Base-by-base conservation (phyloP, 2,888 invertebrate genomes). In the Parelbella ahira region DNA sequence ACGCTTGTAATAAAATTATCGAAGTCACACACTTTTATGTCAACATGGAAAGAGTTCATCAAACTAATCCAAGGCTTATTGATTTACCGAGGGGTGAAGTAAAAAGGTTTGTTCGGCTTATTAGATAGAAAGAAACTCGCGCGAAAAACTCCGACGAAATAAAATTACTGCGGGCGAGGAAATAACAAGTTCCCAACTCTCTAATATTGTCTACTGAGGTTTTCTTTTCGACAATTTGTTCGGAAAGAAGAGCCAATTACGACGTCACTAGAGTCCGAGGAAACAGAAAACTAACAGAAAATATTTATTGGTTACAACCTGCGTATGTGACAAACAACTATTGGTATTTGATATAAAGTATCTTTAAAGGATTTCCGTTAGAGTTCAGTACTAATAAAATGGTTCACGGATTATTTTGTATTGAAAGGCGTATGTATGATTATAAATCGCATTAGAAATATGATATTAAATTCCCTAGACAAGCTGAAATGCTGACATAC, bases 1-100 rank as follows among this genome's bases (percentile, higher is more conserved):
- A 4, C 8, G 19, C 25, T 11, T 13, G 33, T 33, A 41, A 41
- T 34, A 41, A 13, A 27, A 41, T 41, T 34, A 34, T 27, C 33
- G 5, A 28, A 41, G 15, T 38, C 23, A 23, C 23, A 30, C 38
- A 30, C 33, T 27, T 32, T 41, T 34, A 25, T 41, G 33, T 27
- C 41, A 41, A 41, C 41, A 41, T 27, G 8, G 44, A 45, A 53
- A 47, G 46, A 51, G 53, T 49, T 49, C 49, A 47, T 44, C 44
- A 51, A 42, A 53, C 51, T 53, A 53, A 53, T 50, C 49, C 47
- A 34, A 32, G 25, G 28, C 44, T 53, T 53, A 54, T 54, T 54
- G 53, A 50, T 54, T 53, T 54, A 53, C 49, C 46, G 48, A 45
- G 19, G 25, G n/a, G 32, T 28, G n/a, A 37, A 37, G 37, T 28